These are phyloP conservation scores for Dyspetes luteomarginatus DNA, from an alignment of 2,888 invertebrate species.

Conservation along the genomic window DNA sequence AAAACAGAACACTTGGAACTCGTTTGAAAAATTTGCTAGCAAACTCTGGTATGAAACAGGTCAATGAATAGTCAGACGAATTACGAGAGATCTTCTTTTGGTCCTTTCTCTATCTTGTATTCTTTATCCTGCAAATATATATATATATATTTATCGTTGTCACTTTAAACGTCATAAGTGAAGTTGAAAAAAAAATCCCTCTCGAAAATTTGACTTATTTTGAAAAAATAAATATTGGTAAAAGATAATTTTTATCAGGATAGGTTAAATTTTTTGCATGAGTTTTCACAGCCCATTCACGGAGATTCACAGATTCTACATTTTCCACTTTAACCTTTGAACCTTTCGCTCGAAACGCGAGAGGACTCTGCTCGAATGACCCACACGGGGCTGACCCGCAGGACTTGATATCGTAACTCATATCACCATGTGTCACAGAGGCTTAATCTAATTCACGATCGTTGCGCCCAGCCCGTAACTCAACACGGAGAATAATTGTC, in stretches of 20 bases:
- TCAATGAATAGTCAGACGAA: too few relatives aligned
- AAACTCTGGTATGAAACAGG: too few relatives aligned
- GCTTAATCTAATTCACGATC: slow-evolving; percentile 81
- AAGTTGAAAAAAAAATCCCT: too few relatives aligned
- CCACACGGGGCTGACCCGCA: background rate
- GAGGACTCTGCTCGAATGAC: background rate
- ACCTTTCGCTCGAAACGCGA: background rate
- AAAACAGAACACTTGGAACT: too few relatives aligned
- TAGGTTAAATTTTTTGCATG: background rate
- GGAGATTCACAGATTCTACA: background rate
- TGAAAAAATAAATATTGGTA: background rate
- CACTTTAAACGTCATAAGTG: slow-evolving; percentile 32
- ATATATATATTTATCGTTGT: too few relatives aligned
- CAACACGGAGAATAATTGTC: slow-evolving; percentile 79
- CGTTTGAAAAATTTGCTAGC: too few relatives aligned
- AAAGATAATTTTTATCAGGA: background rate
- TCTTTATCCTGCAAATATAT: too few relatives aligned
- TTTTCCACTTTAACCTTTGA: slow-evolving; percentile 1
- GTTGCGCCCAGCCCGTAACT: slow-evolving; percentile 77
- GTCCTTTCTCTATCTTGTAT: too few relatives aligned
- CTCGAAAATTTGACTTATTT: too few relatives aligned
- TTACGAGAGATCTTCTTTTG: too few relatives aligned
- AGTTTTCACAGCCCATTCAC: background rate
- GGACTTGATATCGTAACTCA: slow-evolving; percentile 75
- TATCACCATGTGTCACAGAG: slow-evolving; percentile 79